Evolutionary conservation across 2,113 vertebrate genomes (phyloP).

Genomic region (Pituophis catenifer): DNA sequence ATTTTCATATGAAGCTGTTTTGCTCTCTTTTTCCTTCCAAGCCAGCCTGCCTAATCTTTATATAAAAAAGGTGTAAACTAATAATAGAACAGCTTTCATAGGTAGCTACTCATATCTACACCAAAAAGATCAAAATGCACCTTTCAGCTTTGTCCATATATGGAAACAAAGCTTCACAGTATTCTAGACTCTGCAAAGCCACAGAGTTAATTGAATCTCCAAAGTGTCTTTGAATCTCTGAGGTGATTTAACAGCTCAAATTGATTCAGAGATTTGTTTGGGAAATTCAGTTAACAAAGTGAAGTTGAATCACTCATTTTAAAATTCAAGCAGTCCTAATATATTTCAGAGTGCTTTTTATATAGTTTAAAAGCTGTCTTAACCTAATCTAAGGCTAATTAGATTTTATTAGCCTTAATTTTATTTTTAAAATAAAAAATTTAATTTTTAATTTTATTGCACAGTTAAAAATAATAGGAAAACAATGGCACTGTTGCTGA

Average conservation of each 20-base stretch:
- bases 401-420: background rate
- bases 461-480: background rate
- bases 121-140: background rate
- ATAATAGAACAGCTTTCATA: background rate
- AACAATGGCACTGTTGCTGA: background rate
- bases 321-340: background rate
- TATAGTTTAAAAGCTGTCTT: background rate
- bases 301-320: background rate
- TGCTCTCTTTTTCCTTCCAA: background rate
- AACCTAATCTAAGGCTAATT: background rate
- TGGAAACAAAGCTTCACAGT: background rate
- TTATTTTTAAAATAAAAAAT: background rate
- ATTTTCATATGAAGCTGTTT: background rate
- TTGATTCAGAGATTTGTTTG: background rate
- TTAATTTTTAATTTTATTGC: background rate
- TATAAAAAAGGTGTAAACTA: background rate
- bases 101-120: background rate
- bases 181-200: background rate
- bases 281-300: background rate
- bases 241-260: background rate
- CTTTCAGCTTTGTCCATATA: background rate
- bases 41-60: background rate
- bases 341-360: background rate
- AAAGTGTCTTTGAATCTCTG: background rate
- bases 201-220: background rate